Evolutionary conservation across 2,888 invertebrate species (phyloP).

Genomic region (Noctua janthina): DNA sequence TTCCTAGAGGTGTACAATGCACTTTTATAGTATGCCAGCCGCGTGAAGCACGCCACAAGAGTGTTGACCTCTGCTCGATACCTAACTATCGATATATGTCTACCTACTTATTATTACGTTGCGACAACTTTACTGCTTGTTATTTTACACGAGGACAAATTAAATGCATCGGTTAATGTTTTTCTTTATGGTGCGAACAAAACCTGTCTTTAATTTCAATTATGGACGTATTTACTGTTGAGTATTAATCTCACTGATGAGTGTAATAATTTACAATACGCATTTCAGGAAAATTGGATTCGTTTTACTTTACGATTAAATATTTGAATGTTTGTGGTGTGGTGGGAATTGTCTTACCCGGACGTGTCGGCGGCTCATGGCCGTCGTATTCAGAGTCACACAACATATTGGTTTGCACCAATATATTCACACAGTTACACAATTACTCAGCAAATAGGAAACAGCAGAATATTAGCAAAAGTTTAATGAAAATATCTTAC

Average conservation of each 20-base stretch:
- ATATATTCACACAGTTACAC: too few relatives aligned
- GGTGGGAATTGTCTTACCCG: not conserved
- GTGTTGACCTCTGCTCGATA: conserved; percentile 67
- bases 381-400: too few relatives aligned
- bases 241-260: not conserved
- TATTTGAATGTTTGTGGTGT: not conserved
- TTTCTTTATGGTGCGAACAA: conserved; percentile 6
- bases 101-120: conserved; percentile 14
- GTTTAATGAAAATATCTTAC: too few relatives aligned
- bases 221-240: not conserved
- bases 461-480: too few relatives aligned
- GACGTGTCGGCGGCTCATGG: not conserved
- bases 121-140: conserved; percentile 29
- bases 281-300: not conserved
- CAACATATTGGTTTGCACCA: too few relatives aligned
- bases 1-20: conserved; percentile 87
- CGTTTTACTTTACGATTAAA: not conserved
- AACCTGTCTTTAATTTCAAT: conserved; percentile 15
- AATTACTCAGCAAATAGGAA: too few relatives aligned
- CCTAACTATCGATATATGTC: conserved; percentile 49
- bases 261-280: not conserved
- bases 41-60: conserved; percentile 77
- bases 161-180: conserved; percentile 14
- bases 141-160: conserved; percentile 27
- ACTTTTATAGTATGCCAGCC: conserved; percentile 86